Conservation (phyloP, 2,113 vertebrate genomes). For the Laticauda colubrina region DNA sequence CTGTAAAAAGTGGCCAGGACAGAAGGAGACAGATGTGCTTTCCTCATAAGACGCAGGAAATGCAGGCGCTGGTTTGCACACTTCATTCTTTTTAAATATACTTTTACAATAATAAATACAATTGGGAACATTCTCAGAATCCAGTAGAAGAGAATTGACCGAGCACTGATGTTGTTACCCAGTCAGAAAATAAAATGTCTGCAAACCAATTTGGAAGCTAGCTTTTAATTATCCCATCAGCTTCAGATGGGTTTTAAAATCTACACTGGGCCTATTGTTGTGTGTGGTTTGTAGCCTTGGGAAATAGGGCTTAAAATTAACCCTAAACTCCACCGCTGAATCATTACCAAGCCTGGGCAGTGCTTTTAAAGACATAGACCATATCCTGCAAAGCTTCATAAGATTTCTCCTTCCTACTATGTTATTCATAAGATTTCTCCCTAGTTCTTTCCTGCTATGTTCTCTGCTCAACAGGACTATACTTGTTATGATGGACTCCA, state of each 20-base stretch:
- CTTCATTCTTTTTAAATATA: neutral
- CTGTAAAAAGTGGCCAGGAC: too few relatives aligned
- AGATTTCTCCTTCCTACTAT: neutral
- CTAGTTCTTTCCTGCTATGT: neutral
- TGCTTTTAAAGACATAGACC: accelerated
- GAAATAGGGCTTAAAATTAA: neutral
- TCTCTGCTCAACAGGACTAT: conserved; percentile 10
- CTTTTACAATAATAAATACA: neutral
- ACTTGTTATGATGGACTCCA: conserved; percentile 28
- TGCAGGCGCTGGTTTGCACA: too few relatives aligned
- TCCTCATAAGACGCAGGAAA: too few relatives aligned
- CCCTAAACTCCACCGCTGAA: neutral
- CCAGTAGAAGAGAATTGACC: too few relatives aligned
- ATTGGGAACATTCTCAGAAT: neutral
- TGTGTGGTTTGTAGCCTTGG: neutral
- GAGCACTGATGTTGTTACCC: too few relatives aligned
- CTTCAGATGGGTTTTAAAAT: neutral
- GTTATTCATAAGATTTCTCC: neutral
- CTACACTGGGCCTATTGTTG: too few relatives aligned
- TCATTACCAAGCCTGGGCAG: neutral
- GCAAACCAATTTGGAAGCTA: neutral
- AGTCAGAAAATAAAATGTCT: neutral
- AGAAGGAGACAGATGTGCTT: too few relatives aligned
- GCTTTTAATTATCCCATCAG: neutral
- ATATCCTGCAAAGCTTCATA: neutral